Base-by-base conservation (phyloP, 1,140 invertebrate species). In the Parapsyche elsis region DNA sequence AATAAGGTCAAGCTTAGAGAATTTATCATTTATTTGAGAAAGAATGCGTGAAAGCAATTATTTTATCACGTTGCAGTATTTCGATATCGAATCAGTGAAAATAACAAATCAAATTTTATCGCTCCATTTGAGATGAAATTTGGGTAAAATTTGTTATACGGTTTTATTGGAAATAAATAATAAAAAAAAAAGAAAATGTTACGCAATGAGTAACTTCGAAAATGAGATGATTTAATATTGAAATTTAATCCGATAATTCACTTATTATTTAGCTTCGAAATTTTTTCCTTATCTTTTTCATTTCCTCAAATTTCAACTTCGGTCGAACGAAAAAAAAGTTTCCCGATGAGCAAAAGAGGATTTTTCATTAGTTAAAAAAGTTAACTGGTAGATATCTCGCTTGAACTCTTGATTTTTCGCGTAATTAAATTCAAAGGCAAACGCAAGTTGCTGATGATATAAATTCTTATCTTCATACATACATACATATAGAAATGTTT, bases 301-400 rank as follows among this genome's bases (percentile, higher is more conserved):
- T 19, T 61, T 61, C 21, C 16, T 9, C 57, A 61, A 61, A 61
- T 21, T 61, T 61, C 19, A 14, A 21, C 57, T 61, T n/a, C 0
- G 57, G 10, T 5, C 57, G 57, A 16, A 61, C 16, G 19, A 57
- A 61, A 61, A 61, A 61, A 19, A 14, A n/a, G 16, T 61, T 61
- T 61, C 16, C 16, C 14, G 16, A 21, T 9, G 9, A 16, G 12
- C 1, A 53, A 19, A 53, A 19, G 57, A 61, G n/a, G 57, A 61
- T 61, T 61, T 61, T 61, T 61, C 57, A 61, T 61, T 61, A 61
- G 57, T 61, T 61, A 21, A 61, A 61, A 61, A 61, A 61, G 57
- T 61, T 61, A 61, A 61, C 57, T 16, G 21, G 57, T 19, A 61
- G 57, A 61, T 19, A 61, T 61, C 57, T 61, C 57, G 57, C n/a